Evolutionary conservation across 2,888 invertebrate genomes (phyloP), one percentile per base, ranked within the genome.

Genomic region (Tenthredo mesomela): DNA sequence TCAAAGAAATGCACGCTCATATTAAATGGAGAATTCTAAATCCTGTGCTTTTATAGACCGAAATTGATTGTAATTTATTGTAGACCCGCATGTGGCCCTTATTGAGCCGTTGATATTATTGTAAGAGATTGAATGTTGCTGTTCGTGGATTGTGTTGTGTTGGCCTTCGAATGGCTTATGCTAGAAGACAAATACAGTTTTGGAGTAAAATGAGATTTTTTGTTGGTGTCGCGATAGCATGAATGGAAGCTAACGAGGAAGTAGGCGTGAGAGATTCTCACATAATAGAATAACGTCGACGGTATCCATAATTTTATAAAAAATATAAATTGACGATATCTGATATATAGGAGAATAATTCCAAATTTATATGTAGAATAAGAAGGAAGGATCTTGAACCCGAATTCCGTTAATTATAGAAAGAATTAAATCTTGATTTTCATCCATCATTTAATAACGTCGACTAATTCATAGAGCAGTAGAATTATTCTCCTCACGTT

Each of bases 171-270:
- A 15, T 10, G 5, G 67, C 25, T 67, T 1, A n/a, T n/a, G 33
- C 15, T 5, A 33, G 33, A 33, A 40, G 40, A 21, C 43, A 43
- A 73, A 73, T 43, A 25, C 18, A 43, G 47, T 73, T 73, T 73
- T 10, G 21, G 43, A 33, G 67, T 67, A 67, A 6, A 18, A 33
- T 3, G 18, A 18, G 25, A 33, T 5, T 67, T 67, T 67, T 33
- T 33, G 6, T 40, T 25, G 25, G 43, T 43, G 9, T 29, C 12
- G 43, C 71, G 18, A n/a, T 33, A 18, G 77, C 50, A 77, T 77
- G 77, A 77, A 77, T 77, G 77, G 9, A 54, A n/a, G 33, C 77
- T 77, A 77, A 77, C 77, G 77, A 77, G 77, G 54, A 77, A 54
- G 77, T 77, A 54, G 77, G 77, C 77, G 54, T 77, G 33, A 77